These are phyloP conservation scores for Eupithecia exiguata DNA, from an alignment of 2,888 invertebrate genomes.

Conservation along the genomic window DNA sequence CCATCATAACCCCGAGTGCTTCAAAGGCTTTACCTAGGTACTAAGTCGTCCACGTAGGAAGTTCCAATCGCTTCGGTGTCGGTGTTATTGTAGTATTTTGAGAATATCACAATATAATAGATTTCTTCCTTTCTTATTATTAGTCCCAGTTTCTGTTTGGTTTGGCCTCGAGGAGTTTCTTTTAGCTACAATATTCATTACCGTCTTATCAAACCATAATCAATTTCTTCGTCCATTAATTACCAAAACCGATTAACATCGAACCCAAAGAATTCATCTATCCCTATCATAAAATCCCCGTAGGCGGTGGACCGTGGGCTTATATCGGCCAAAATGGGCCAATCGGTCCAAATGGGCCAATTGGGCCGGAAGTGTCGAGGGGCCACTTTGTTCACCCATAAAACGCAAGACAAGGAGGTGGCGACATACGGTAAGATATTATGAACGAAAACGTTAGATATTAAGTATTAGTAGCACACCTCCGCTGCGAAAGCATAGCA, in stretches of 20 bases:
- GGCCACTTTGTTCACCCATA: conserved; percentile 31
- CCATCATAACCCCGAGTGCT: too few relatives aligned
- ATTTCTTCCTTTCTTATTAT: background rate
- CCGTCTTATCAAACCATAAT: background rate
- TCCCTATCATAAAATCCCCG: conserved; percentile 19
- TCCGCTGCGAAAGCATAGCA: too few relatives aligned
- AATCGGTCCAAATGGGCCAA: conserved; percentile 32
- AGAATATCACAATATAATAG: too few relatives aligned
- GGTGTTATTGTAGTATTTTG: too few relatives aligned
- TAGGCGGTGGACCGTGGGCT: conserved; percentile 18
- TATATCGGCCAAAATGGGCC: conserved; percentile 28
- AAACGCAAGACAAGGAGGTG: conserved; percentile 37
- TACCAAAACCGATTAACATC: background rate
- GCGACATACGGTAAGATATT: conserved; percentile 16
- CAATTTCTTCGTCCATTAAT: background rate
- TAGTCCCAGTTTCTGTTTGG: background rate
- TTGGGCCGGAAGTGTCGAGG: conserved; percentile 39
- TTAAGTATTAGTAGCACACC: background rate
- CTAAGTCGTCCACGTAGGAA: too few relatives aligned
- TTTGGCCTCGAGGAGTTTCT: background rate
- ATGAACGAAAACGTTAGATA: background rate
- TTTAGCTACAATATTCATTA: background rate
- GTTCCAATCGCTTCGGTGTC: too few relatives aligned
- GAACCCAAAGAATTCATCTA: background rate
- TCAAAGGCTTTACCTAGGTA: too few relatives aligned